Base-by-base conservation (phyloP, 2,888 invertebrate species). In the Drosophila aldrichi region DNA sequence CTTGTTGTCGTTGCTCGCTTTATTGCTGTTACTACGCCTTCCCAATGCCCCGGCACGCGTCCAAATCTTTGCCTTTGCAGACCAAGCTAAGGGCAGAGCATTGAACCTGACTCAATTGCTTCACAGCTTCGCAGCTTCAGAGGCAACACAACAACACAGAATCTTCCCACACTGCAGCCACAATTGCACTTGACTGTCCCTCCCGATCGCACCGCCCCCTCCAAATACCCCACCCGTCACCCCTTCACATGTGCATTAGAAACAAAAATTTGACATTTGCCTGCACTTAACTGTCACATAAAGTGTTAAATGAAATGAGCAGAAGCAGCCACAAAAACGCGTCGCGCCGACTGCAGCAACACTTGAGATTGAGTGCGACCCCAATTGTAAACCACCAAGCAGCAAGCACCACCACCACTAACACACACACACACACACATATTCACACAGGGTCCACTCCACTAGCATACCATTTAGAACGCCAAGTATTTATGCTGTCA, bases 251-350 rank as follows among this genome's bases (percentile, higher is more conserved):
- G 76, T 75, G 88, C 71, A 77, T 84, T 79, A 74, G 79, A 81
- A 81, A 74, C 73, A 88, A 81, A 86, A 82, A 88, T 88, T 89
- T 84, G 78, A 89, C 86, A 89, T 82, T 81, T 86, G 79, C 78
- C 78, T 77, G 85, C 86, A 89, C 86, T 86, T 80, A 88, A 88
- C 74, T 86, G 89, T 86, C 86, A 86, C 86, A 86, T 86, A 89
- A 86, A 86, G 89, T 89, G 86, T 86, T 87, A 86, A 89, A 89
- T 82, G 88, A 89, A 86, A 86, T 89, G 86, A 78, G 80, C 77
- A 74, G 80, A 74, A 82, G 81, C 81, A 80, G 75, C 83, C 83
- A 67, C 81, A 85, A 76, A 74, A 70, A 77, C 74, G 88, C 83
- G 82, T 66, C 81, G 67, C 83, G 80, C 60, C 77, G 78, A 72